phyloP scores from a whole-genome alignment of 2,113 vertebrate genomes.

The Donacobius atricapilla region DNA sequence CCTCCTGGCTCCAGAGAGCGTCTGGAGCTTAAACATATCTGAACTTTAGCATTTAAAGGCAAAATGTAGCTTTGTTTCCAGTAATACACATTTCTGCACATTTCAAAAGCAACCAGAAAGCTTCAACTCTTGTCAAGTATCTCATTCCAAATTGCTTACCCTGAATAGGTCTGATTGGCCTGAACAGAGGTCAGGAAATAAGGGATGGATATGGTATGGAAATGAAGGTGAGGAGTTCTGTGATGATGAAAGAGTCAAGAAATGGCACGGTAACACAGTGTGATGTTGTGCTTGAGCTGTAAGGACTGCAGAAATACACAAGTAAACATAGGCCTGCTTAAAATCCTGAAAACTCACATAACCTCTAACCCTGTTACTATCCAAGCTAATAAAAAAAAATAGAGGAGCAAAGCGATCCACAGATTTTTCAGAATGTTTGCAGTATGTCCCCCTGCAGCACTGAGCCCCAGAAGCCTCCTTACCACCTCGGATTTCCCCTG shows the following conservation, averaged over 20 bases:
- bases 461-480: neutral
- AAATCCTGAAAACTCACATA: neutral
- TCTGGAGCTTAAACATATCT: neutral
- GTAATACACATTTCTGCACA: neutral
- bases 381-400: neutral
- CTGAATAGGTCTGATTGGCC: neutral
- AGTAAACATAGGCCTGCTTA: neutral
- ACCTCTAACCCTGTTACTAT: neutral
- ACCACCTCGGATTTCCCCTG: neutral
- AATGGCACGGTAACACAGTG: neutral
- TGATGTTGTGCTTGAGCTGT: neutral
- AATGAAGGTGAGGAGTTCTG: neutral
- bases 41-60: constrained; percentile 27
- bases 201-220: neutral
- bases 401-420: neutral
- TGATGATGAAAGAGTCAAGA: neutral
- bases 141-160: constrained; percentile 3
- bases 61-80: neutral
- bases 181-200: neutral
- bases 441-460: neutral
- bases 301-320: neutral
- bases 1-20: neutral
- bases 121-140: neutral
- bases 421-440: neutral
- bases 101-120: constrained; percentile 46